These are phyloP conservation scores for Scytalopus superciliaris DNA, from an alignment of 2,113 vertebrate species.

Conservation along the genomic window DNA sequence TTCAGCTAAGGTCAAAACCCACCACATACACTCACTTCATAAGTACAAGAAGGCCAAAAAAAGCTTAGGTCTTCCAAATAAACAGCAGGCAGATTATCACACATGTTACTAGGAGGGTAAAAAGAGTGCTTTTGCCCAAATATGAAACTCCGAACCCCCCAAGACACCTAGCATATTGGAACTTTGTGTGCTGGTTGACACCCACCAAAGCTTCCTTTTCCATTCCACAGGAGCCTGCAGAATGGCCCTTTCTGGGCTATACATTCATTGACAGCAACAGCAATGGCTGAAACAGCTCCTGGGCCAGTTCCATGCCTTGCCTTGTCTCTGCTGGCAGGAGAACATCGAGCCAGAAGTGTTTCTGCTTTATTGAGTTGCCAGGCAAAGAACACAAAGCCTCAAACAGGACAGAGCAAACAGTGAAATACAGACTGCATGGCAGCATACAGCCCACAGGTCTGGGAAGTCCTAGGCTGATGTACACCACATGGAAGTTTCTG, in stretches of 20 bases:
- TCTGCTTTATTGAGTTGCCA: not conserved
- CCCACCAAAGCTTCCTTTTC: not conserved
- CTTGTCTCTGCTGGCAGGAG: not conserved
- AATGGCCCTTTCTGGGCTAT: not conserved
- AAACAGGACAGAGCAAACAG: not conserved
- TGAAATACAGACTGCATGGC: not conserved
- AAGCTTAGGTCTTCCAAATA: not conserved
- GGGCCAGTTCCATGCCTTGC: not conserved
- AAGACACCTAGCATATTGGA: not conserved
- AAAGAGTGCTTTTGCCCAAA: not conserved
- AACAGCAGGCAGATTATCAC: not conserved
- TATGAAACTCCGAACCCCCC: not conserved
- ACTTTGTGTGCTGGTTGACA: not conserved
- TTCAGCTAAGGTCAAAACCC: not conserved
- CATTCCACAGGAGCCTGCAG: not conserved
- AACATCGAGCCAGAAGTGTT: not conserved
- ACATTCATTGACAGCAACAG: not conserved
- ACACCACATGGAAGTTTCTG: not conserved
- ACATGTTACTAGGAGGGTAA: not conserved
- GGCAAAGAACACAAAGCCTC: not conserved
- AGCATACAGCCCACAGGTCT: too few species aligned
- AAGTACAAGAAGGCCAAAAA: not conserved
- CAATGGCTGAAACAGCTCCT: not conserved
- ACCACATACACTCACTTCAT: rapidly evolving
- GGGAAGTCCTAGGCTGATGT: not conserved